Evolutionary conservation across 2,888 invertebrate genomes (phyloP).

Genomic region (Podabrus alpinus): DNA sequence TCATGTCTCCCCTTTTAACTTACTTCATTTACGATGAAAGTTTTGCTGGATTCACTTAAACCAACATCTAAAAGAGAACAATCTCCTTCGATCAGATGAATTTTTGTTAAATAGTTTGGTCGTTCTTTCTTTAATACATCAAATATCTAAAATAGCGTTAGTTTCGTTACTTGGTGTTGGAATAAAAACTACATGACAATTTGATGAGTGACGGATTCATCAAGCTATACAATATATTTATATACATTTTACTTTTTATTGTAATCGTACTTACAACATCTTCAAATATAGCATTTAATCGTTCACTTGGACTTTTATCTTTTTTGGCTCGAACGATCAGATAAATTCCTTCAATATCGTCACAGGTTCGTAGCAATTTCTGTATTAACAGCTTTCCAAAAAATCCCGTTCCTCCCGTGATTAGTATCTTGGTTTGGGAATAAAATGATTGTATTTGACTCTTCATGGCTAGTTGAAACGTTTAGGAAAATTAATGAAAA

Average conservation of each 20-base stretch:
- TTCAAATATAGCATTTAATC: neutral
- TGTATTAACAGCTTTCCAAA: neutral
- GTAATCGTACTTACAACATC: neutral
- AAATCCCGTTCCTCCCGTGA: neutral
- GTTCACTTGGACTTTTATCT: neutral
- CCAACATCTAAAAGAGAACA: slow-evolving; percentile 22
- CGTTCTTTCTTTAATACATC: slow-evolving; percentile 3
- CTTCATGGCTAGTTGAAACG: too few species aligned
- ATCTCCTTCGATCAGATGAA: slow-evolving; percentile 41
- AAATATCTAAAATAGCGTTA: slow-evolving; percentile 10
- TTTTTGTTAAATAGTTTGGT: slow-evolving; percentile 32
- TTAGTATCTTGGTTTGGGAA: neutral
- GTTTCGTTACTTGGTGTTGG: too few species aligned
- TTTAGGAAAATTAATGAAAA: neutral
- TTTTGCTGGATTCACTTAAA: slow-evolving; percentile 6
- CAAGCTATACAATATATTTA: too few species aligned
- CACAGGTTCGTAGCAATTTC: neutral
- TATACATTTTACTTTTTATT: too few species aligned
- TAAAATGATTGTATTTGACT: neutral
- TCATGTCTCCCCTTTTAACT: too few species aligned
- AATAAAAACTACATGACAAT: too few species aligned
- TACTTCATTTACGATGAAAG: slow-evolving; percentile 28
- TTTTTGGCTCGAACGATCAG: neutral
- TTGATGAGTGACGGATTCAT: too few species aligned
- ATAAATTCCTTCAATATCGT: neutral